Base-by-base conservation (phyloP, 2,797 vertebrate genomes). In the Stomatorhinus walkeri region DNA sequence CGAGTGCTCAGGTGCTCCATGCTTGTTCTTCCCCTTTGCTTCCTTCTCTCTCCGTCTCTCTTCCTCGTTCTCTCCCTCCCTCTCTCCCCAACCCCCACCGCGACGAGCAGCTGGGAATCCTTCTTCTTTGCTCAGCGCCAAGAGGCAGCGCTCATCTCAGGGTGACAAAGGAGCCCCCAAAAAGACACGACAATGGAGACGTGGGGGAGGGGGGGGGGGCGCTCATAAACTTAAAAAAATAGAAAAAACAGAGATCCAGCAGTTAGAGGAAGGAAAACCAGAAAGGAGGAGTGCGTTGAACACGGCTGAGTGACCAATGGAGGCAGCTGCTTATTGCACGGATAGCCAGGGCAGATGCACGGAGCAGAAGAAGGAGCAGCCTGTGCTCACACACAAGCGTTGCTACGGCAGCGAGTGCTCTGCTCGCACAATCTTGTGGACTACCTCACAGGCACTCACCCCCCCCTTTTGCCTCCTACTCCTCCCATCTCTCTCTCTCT, bases 1-100 rank as follows among this genome's bases (percentile, higher is more conserved):
- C 94, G 97, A 91, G 97, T 96, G 94, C 97, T 98, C 91, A 98
- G 95, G 89, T 97, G 98, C 95, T 99, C 98, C 98, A 99, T 99
- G 94, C 95, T 96, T 91, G 7, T 22, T 48, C 59, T 9, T 7
- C 10, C 36, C 91, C 92, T 94, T 93, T 91, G 91, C 91, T 93
- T 91, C 92, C 89, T 90, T 92, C 79, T 94, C 94, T 94, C 91
- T 52, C 94, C 92, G 91, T 94, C 94, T 22, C 87, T 89, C 59
- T 90, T 90, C 85, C 83, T 91, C 90, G 84, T 83, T 87, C 91
- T 90, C 49, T 32, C 85, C 81, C 89, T 89, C 4, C 28, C 72
- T 49, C 89, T 72, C 4, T 24, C 52, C 49, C 88, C 87, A 1
- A 40, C 87, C 90, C 40, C 1, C 81, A 4, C 32, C 46, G 5